These are phyloP conservation scores for Platichthys flesus DNA, from an alignment of 2,113 vertebrate species.

Conservation along the genomic window DNA sequence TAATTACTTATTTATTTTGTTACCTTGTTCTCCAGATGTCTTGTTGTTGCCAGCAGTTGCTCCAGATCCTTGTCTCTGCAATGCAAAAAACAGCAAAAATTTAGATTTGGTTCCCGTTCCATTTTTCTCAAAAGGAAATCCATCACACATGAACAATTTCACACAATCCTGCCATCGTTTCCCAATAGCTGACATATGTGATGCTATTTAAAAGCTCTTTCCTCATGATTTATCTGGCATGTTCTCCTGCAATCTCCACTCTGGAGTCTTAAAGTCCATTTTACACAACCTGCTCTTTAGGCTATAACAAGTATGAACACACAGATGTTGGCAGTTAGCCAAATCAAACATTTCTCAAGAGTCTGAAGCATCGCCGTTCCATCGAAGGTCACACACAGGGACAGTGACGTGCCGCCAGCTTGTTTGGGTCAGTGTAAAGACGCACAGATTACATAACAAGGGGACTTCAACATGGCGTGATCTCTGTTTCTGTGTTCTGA, in stretches of 20 bases:
- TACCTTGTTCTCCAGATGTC: slow-evolving; percentile 91
- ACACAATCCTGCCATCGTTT: too few relatives aligned
- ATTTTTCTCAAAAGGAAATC: too few relatives aligned
- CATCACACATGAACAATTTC: too few relatives aligned
- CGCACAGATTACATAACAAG: neutral
- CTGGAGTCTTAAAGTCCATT: slow-evolving; percentile 1
- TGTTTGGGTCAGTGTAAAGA: neutral
- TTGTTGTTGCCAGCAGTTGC: slow-evolving; percentile 91
- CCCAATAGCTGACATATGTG: too few relatives aligned
- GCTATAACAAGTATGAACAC: too few relatives aligned
- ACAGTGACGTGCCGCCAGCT: neutral
- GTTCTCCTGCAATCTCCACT: neutral
- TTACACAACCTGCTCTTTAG: neutral
- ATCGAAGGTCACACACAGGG: too few relatives aligned
- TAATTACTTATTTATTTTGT: too few relatives aligned
- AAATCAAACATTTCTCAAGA: too few relatives aligned
- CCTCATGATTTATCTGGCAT: too few relatives aligned
- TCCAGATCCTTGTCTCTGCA: slow-evolving; percentile 91
- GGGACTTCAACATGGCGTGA: neutral
- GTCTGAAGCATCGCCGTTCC: too few relatives aligned
- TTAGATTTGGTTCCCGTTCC: too few relatives aligned
- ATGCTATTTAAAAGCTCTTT: neutral
- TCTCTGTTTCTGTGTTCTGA: neutral
- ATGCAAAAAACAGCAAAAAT: slow-evolving; percentile 29
- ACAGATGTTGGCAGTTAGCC: too few relatives aligned